Evolutionary conservation across 2,113 vertebrate genomes (phyloP), one percentile per base, ranked within the genome.

Genomic region (Bufo bufo): DNA sequence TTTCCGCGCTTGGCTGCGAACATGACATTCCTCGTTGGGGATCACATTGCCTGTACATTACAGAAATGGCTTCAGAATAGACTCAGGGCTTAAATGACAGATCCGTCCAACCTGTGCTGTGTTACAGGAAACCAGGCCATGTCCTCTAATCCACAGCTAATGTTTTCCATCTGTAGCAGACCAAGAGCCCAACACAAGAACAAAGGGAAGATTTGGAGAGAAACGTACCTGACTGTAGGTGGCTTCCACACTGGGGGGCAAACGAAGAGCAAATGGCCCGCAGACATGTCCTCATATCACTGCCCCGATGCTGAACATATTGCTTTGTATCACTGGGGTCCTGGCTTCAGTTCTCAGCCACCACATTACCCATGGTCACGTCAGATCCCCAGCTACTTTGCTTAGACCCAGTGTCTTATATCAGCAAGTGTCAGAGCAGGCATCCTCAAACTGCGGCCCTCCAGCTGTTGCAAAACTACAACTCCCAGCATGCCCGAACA

Each of bases 31-130:
- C 89, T 92, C 92, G 91, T 91, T 93, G 92, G 92, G 94, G 93
- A 96, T 96, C 94, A 93, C 95, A 17, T 96, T 96, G 95, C 95
- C 93, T 87, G 89, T 90, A 94, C 94, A 96, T 96, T 96, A 95
- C 92, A 94, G 90, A 93, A 93, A 91, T 95, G 94, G 92, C 95
- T 92, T 90, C 90, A 89, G 95, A 95, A 94, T 92, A 95, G 95
- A 94, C 93, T 92, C 91, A 91, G 90, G 93, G 79, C 94, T 95
- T 94, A 90, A 93, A 96, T 96, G 95, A 96, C 95, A 96, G 96
- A 96, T 95, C 94, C 92, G 93, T 94, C 92, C 95, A 96, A 95
- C 94, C 95, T 96, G 95, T 93, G 93, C 94, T 96, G 95, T 93
- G 93, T 93, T 94, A 93, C 91, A 95, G 94, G 91, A 93, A 92